Conservation (phyloP, 2,113 vertebrate genomes). For the Bucco capensis region DNA sequence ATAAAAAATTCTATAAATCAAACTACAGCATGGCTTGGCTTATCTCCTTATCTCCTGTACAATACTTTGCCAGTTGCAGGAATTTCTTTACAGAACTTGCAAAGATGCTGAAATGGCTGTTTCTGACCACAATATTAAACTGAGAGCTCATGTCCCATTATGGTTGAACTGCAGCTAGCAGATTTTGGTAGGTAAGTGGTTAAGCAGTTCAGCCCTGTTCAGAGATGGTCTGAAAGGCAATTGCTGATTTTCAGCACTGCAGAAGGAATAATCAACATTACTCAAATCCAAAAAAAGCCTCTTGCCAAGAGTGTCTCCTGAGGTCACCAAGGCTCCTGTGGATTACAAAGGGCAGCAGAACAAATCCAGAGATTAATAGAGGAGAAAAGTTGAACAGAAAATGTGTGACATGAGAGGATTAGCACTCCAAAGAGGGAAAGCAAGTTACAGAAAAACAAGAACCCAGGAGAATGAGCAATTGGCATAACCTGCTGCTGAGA, state of each 20-base stretch:
- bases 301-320: constrained; percentile 18
- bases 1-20: background rate
- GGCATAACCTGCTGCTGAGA: background rate
- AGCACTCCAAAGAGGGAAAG: background rate
- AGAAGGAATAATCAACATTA: background rate
- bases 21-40: background rate
- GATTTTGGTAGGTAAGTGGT: background rate
- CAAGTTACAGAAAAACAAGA: constrained; percentile 3
- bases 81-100: background rate
- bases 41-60: background rate
- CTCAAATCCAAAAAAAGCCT: constrained; percentile 29
- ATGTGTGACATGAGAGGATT: constrained; percentile 25
- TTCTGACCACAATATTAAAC: background rate
- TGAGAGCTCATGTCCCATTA: background rate
- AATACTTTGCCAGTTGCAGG: background rate
- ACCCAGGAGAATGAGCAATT: background rate
- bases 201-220: background rate
- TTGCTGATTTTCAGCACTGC: background rate
- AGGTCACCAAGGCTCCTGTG: constrained; percentile 11
- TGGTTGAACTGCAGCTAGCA: background rate
- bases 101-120: background rate
- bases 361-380: constrained; percentile 52
- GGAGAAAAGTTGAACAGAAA: constrained; percentile 41
- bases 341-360: constrained; percentile 44
- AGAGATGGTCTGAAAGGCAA: background rate